Conservation (phyloP, 2,888 invertebrate genomes). For the Tinea semifulvella region DNA sequence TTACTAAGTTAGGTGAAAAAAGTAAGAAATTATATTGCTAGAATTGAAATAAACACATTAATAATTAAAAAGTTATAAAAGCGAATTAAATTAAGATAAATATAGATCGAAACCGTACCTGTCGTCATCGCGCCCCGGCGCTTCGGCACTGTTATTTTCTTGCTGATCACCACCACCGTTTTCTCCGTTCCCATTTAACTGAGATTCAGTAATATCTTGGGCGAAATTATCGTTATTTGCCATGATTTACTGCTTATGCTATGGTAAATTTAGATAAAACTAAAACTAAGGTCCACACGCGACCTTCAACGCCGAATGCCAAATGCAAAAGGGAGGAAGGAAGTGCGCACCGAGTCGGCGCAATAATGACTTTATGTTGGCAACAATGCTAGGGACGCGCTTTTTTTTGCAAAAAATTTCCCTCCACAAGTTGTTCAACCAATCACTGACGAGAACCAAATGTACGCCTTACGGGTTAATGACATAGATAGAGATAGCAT, state of each 20-base stretch:
- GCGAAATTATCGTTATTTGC: conserved; percentile 83
- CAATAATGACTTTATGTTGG: conserved; percentile 39
- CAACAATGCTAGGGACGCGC: conserved; percentile 29
- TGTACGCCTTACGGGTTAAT: background rate
- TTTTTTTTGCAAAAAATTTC: conserved; percentile 29
- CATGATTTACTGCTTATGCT: conserved; percentile 70
- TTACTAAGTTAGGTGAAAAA: conserved; percentile 4
- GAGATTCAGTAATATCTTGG: conserved; percentile 78
- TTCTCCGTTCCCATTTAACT: conserved; percentile 68
- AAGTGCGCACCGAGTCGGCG: conserved; percentile 46
- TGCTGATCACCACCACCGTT: conserved; percentile 75
- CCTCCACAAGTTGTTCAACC: conserved; percentile 5
- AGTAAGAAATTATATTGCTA: background rate
- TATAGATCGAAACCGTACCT: conserved; percentile 58
- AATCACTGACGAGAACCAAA: conserved; percentile 7
- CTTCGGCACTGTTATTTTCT: conserved; percentile 79
- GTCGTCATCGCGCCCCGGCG: conserved; percentile 83
- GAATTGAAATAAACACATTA: background rate
- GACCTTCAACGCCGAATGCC: conserved; percentile 60
- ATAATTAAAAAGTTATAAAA: background rate
- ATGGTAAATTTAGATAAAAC: conserved; percentile 55
- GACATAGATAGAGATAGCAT: conserved; percentile 5
- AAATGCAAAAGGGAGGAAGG: conserved; percentile 60
- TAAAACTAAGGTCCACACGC: conserved; percentile 56
- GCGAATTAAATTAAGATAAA: background rate